phyloP scores from a whole-genome alignment of 2,888 invertebrate genomes.

The Tiphia femorata region DNA sequence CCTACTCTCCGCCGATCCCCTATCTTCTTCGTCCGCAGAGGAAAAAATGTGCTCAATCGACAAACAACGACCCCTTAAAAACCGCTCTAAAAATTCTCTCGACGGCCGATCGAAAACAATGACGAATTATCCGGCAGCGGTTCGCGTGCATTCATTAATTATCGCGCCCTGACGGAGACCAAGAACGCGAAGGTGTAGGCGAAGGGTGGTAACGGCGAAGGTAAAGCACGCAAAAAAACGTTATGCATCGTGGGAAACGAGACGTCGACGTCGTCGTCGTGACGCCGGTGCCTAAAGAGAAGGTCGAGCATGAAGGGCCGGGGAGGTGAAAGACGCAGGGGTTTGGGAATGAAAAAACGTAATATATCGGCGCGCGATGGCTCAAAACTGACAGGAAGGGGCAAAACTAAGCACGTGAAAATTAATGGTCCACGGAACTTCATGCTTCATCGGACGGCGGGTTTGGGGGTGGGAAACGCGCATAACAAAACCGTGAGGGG shows the following conservation, averaged over 20 bases:
- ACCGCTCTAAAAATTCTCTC: too few species aligned
- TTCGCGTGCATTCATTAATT: conserved; percentile 43
- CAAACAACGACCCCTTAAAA: too few species aligned
- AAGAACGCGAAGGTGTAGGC: conserved; percentile 1
- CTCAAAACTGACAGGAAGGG: conserved; percentile 41
- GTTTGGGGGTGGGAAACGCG: conserved; percentile 30
- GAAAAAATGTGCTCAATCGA: too few species aligned
- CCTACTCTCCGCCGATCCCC: too few species aligned
- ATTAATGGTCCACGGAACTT: conserved; percentile 44
- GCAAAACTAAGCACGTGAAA: conserved; percentile 39
- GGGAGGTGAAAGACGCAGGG: too few species aligned
- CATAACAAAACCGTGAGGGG: conserved; percentile 33
- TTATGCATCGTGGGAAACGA: conserved; percentile 14
- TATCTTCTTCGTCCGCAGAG: too few species aligned
- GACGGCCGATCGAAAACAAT: conserved; percentile 10
- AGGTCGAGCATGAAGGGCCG: too few species aligned
- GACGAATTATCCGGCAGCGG: conserved; percentile 23
- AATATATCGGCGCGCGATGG: conserved; percentile 39
- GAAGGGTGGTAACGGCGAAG: conserved; percentile 18
- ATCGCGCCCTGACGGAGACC: conserved; percentile 14
- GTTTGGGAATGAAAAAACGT: conserved; percentile 17
- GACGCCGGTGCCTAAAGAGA: too few species aligned
- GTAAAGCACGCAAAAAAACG: conserved; percentile 14
- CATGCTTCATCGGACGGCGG: conserved; percentile 14
- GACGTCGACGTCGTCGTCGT: conserved; percentile 25